Base-by-base conservation (phyloP, 2,797 vertebrate genomes). In the Pyrocephalus nanus region DNA sequence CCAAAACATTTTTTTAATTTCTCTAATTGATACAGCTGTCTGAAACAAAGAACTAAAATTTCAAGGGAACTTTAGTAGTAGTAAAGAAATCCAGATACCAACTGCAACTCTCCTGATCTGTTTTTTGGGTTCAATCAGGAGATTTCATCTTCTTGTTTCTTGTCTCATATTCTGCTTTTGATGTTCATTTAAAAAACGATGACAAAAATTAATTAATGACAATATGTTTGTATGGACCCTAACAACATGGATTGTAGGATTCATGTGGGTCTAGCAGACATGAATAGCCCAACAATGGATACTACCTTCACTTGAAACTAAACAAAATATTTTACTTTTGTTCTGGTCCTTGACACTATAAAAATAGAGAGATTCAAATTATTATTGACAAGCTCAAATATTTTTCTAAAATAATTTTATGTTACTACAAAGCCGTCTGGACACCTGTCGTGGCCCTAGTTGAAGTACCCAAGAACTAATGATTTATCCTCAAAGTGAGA, bases 1-100 rank as follows among this genome's bases (percentile, higher is more conserved):
- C 13, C 8, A 17, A 57, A 64, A 36, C 0, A 32, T 2, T 12
- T 32, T 45, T 45, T 32, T 1, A 61, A 45, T 6, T 81, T 45
- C 8, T 66, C 23, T 48, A 12, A 23, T 21, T 54, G 4, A 15
- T 15, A 22, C 0, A 1, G 1, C 0, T 42, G 11, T 8, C 19
- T 87, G 10, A 18, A 76, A 7, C 7, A 60, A 42, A 11, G 3
- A 76, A 13, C 5, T 45, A 48, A 92, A 65, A 48, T 2, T 2
- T 30, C 6, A 5, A 55, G 8, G 11, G 11, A 70, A 61, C 7
- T 29, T 38, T 11, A 64, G 17, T 17, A 50, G 4, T 27, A 57
- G 11, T n/a, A 27, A 66, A 47, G 12, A 70, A 18, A 53, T 7
- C 2, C 19, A 72, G 11, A 30, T 7, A 30, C 0, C 20, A 21